Evolutionary conservation across 2,888 invertebrate species (phyloP), one percentile per base, ranked within the genome.

Genomic region (Lissocephala sabroskyi): DNA sequence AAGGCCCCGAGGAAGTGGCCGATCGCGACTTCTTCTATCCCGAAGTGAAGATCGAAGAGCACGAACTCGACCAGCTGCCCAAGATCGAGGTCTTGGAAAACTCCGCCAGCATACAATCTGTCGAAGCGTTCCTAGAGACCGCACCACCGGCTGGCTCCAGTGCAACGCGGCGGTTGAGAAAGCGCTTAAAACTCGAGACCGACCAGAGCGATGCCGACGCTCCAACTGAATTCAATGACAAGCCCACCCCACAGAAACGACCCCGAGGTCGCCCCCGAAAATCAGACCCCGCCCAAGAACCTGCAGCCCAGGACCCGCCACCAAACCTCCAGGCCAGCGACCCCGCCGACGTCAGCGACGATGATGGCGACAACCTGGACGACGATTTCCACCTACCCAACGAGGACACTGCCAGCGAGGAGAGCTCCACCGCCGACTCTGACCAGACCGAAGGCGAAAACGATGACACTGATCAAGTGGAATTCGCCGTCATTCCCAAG

Each of bases 31-130:
- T 70, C 28, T 71, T 68, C 7, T 75, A 76, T 17, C 74, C 74
- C 2, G 81, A 81, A 60, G 65, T 81, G 0, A 81, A 81, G 47
- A 78, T 81, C 10, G 81, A 81, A 40, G 80, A 80, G 2, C 71
- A 80, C 44, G 81, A 81, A 33, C 59, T 81, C 26, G 81, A 81
- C 18, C 65, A 80, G 28, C 43, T 81, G 42, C 81, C 81, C 2
- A 75, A 80, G 54, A 79, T 81, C 26, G 81, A 81, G 56, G 78
- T 81, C 18, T 57, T 81, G 2, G 81, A 81, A 41, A 63, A 56
- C 5, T 53, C 58, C 0, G 55, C 53, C 29, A 52, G 29, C 16
- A 16, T 55, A 16, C 52, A 51, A 7, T 1, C n/a, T 4, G 41
- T 11, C 32, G 16, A 16, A 29, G 3, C 36, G 3, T 35, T 29